A percentile compares a stretch with the other conserved stretches of the same genome.
Evolutionary conservation across 2,797 vertebrate genomes (phyloP).

Genomic region (Cirrhinus mrigala): DNA sequence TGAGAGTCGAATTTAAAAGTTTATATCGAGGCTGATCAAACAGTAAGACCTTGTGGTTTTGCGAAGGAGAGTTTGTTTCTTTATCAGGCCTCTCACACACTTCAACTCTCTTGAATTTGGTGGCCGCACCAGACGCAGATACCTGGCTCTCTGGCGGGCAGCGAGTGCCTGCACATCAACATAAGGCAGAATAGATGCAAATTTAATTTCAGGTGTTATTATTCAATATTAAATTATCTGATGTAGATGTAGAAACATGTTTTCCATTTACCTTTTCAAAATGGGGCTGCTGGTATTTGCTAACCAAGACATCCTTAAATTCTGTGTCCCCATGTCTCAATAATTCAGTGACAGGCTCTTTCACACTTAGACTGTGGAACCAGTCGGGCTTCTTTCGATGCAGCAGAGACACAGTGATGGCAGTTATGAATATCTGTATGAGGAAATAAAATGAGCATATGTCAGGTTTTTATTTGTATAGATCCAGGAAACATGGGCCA

Average conservation of each 20-base stretch:
- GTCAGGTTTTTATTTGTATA: background rate
- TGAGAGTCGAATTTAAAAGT: background rate
- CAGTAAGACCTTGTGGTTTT: constrained; percentile 72
- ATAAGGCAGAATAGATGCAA: background rate
- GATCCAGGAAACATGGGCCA: background rate
- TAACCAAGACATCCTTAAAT: background rate
- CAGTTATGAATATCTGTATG: constrained; percentile 77
- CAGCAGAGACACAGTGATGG: constrained; percentile 74
- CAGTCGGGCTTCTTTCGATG: constrained; percentile 65
- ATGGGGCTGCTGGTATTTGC: constrained; percentile 14
- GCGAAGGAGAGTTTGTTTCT: constrained; percentile 65
- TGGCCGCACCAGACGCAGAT: constrained; percentile 75
- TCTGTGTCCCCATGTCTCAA: constrained; percentile 55
- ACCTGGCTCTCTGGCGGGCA: constrained; percentile 75
- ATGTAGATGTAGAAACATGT: background rate
- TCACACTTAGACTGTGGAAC: constrained; percentile 53
- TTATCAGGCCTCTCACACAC: constrained; percentile 49
- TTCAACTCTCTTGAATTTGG: constrained; percentile 72
- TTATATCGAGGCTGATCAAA: constrained; percentile 7
- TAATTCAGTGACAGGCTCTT: constrained; percentile 56
- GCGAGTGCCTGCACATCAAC: constrained; percentile 73
- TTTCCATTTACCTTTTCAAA: constrained; percentile 72
- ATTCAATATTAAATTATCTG: background rate
- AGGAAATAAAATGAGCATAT: constrained; percentile 24
- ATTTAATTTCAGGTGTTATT: background rate